phyloP scores from a whole-genome alignment of 2,113 vertebrate genomes.

The Phocoena sinus region DNA sequence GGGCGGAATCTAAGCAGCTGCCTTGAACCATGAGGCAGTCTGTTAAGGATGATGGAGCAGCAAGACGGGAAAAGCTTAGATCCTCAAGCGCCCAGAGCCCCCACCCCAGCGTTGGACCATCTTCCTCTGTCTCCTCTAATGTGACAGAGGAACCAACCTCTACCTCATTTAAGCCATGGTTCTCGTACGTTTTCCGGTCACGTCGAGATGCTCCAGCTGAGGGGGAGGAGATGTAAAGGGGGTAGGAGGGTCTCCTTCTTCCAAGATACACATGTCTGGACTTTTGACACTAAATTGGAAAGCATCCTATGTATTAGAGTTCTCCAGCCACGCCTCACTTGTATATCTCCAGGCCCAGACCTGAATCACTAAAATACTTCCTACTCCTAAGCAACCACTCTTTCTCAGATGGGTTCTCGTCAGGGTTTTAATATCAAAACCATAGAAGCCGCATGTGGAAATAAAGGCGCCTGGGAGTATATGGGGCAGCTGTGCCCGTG shows the following conservation, averaged over 20 bases:
- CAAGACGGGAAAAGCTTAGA: background rate
- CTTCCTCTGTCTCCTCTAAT: background rate
- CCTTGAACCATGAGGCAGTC: background rate
- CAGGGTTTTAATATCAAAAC: too few relatives aligned
- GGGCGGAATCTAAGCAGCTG: background rate
- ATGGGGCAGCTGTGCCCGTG: rapidly evolving
- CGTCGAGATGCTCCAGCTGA: rapidly evolving
- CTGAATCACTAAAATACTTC: background rate
- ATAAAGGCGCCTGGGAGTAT: rapidly evolving
- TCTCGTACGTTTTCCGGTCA: too few relatives aligned
- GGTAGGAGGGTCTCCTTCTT: too few relatives aligned
- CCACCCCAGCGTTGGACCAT: rapidly evolving
- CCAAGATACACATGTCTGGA: background rate
- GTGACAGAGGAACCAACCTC: background rate
- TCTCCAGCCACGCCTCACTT: background rate
- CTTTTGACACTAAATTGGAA: background rate
- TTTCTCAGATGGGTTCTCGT: rapidly evolving
- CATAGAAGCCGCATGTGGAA: rapidly evolving
- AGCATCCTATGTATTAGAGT: background rate
- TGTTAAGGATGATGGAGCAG: background rate
- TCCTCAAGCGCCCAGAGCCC: rapidly evolving
- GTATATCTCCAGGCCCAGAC: background rate
- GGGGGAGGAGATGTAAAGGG: background rate
- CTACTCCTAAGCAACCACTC: background rate
- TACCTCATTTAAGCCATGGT: rapidly evolving